Conservation (phyloP, 2,113 vertebrate genomes). For the Pseudorasbora parva region DNA sequence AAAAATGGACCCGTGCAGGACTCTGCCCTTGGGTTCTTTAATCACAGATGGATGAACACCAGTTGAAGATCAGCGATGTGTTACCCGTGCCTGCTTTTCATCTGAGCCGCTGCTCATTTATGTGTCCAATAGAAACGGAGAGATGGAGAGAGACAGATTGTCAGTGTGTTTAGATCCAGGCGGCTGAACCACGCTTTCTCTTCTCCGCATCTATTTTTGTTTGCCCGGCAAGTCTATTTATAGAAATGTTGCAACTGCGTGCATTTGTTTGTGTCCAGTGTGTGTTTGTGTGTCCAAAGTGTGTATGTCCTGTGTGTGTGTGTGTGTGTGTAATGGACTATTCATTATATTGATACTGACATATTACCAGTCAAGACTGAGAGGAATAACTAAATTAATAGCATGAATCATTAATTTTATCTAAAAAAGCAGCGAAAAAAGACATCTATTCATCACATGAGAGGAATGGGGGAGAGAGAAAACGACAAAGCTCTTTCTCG, state of each 20-base stretch:
- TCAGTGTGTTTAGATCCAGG: constrained; percentile 73
- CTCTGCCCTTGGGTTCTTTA: background rate
- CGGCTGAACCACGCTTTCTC: constrained; percentile 50
- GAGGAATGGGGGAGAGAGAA: background rate
- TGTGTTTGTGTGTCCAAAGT: background rate
- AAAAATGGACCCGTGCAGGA: too few species aligned
- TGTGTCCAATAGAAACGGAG: constrained; percentile 5
- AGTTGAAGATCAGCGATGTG: background rate
- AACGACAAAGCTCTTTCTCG: constrained; percentile 9
- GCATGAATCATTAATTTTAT: constrained; percentile 46
- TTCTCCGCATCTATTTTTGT: constrained; percentile 71
- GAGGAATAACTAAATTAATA: constrained; percentile 26
- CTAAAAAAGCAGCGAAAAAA: constrained; percentile 9
- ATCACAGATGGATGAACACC: background rate
- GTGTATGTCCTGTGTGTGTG: background rate
- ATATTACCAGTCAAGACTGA: constrained; percentile 27
- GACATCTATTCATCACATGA: constrained; percentile 25
- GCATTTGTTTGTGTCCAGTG: constrained; percentile 55
- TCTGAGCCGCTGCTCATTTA: background rate
- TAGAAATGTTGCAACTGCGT: constrained; percentile 68
- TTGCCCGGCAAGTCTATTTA: constrained; percentile 70
- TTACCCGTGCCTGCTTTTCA: background rate
- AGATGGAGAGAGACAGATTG: constrained; percentile 70
- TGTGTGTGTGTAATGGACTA: background rate
- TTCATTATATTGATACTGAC: constrained; percentile 25